Evolutionary conservation across 2,888 invertebrate species (phyloP).

Genomic region (Dynastes hyllus): DNA sequence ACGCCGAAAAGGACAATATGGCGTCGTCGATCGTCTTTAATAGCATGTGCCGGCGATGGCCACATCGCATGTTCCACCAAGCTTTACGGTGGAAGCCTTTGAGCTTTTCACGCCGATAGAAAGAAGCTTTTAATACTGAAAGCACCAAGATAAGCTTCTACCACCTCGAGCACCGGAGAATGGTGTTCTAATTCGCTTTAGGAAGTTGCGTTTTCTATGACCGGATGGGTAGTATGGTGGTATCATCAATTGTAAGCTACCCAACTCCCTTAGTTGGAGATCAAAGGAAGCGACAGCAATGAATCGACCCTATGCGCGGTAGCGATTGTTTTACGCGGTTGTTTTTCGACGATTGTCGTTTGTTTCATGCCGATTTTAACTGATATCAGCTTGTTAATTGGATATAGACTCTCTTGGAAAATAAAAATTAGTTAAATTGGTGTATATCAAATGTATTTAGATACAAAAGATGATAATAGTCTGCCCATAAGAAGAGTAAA

Average conservation of each 20-base stretch:
- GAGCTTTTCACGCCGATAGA: conserved; percentile 51
- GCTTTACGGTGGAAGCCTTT: conserved; percentile 51
- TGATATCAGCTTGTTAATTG: no score
- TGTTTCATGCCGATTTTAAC: neutral
- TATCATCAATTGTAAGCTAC: no score
- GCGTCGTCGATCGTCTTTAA: conserved; percentile 60
- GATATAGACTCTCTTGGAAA: no score
- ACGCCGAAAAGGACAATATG: conserved; percentile 67
- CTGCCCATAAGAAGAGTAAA: no score
- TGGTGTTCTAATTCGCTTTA: no score
- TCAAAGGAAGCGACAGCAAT: neutral
- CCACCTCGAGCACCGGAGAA: neutral
- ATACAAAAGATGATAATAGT: no score
- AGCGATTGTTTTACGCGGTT: conserved; percentile 22
- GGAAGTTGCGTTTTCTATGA: no score
- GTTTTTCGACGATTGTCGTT: neutral
- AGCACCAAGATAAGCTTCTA: neutral
- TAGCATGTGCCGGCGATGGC: conserved; percentile 70
- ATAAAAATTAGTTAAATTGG: no score
- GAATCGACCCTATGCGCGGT: neutral
- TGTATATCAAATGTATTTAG: no score
- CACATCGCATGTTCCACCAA: conserved; percentile 69
- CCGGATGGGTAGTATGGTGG: no score
- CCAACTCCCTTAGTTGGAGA: neutral
- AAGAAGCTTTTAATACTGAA: conserved; percentile 32